Evolutionary conservation across 2,113 vertebrate genomes (phyloP).

Genomic region (Lonchura striata): DNA sequence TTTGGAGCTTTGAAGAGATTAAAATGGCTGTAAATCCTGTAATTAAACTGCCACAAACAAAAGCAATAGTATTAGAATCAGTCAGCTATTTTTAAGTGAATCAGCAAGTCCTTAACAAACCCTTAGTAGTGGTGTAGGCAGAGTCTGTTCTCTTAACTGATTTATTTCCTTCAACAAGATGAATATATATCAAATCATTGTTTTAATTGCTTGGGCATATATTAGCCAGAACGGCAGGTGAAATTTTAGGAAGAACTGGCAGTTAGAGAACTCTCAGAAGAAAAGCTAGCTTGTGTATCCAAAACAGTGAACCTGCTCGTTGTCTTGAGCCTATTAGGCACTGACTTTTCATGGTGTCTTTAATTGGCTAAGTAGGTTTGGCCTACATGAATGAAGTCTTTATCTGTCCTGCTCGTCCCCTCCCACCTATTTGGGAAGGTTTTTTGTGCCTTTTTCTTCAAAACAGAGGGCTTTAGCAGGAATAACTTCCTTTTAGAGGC

Average conservation of each 20-base stretch:
- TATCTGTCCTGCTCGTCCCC: slow-evolving; percentile 62
- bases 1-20: slow-evolving; percentile 95
- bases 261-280: not conserved
- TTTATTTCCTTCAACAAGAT: slow-evolving; percentile 46
- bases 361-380: slow-evolving; percentile 74
- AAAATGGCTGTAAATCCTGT: slow-evolving; percentile 92
- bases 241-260: not conserved
- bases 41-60: slow-evolving; percentile 90
- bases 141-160: slow-evolving; percentile 22
- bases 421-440: slow-evolving; percentile 52
- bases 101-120: slow-evolving; percentile 68
- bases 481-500: slow-evolving; percentile 64
- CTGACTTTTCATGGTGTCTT: slow-evolving; percentile 70
- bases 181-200: not conserved
- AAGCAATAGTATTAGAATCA: slow-evolving; percentile 67
- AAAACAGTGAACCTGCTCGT: slow-evolving; percentile 64
- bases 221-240: slow-evolving; percentile 52
- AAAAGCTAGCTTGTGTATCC: slow-evolving; percentile 38
- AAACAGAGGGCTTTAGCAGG: slow-evolving; percentile 56
- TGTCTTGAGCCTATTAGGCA: slow-evolving; percentile 63
- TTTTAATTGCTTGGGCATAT: not conserved
- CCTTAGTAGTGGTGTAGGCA: slow-evolving; percentile 39
- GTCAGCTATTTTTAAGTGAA: slow-evolving; percentile 65
- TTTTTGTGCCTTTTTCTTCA: slow-evolving; percentile 60
- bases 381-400: slow-evolving; percentile 70